Evolutionary conservation across 1,140 invertebrate genomes (phyloP).

Genomic region (Caerostris extrusa): DNA sequence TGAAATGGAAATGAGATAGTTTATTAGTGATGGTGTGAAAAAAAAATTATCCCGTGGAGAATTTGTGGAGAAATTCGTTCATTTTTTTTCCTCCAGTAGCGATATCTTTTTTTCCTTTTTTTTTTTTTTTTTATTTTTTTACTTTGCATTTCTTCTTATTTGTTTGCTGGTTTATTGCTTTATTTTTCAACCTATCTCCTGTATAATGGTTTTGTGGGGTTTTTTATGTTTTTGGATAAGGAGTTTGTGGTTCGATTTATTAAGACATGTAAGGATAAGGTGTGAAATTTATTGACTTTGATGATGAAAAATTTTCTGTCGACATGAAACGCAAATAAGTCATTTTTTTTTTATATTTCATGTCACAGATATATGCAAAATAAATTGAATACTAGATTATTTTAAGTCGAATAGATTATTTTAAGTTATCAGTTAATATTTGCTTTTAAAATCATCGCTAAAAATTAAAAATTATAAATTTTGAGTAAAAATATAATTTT

Average conservation of each 20-base stretch:
- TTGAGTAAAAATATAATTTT: too few relatives aligned
- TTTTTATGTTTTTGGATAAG: not conserved
- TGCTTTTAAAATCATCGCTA: too few relatives aligned
- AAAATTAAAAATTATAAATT: too few relatives aligned
- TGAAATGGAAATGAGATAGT: conserved; percentile 67
- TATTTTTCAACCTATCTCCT: not conserved
- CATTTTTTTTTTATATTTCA: too few relatives aligned
- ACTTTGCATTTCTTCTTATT: not conserved
- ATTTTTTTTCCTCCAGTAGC: not conserved
- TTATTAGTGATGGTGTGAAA: conserved; percentile 68
- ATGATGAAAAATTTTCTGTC: not conserved
- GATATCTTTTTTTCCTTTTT: not conserved
- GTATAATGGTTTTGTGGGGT: not conserved
- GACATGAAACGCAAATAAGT: too few relatives aligned
- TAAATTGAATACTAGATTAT: too few relatives aligned
- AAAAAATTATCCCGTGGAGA: conserved; percentile 41
- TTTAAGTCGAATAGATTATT: too few relatives aligned
- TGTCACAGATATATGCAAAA: too few relatives aligned
- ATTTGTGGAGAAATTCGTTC: conserved; percentile 26
- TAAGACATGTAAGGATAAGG: not conserved
- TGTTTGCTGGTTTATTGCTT: not conserved
- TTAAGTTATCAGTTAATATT: too few relatives aligned
- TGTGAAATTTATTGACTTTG: not conserved
- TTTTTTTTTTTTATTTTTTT: not conserved
- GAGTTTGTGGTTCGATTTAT: conserved; percentile 9